Base-by-base conservation (phyloP, 2,797 vertebrate genomes). In the Zenarchopterus dispar region DNA sequence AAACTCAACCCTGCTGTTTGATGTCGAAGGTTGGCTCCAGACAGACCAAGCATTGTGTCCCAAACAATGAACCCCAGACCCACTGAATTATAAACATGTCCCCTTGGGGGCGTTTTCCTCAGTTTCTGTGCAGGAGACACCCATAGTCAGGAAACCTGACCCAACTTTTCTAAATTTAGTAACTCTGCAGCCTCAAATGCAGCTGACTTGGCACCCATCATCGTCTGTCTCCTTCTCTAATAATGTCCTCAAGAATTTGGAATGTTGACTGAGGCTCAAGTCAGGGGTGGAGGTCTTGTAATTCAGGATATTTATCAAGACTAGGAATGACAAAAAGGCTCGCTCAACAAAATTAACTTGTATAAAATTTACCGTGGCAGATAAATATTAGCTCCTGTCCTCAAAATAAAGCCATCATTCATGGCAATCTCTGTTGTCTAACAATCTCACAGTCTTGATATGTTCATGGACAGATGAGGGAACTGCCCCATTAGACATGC, bases 61-160 rank as follows among this genome's bases (percentile, higher is more conserved):
- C 74, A 93, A 94, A 94, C 93, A 94, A 94, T 94, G 89, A 88
- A 86, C 87, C 87, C 90, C 90, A 93, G 93, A 93, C 93, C 89
- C 90, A 90, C 86, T 92, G 86, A 91, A 93, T 91, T 91, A 89
- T 91, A 93, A 92, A 93, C 91, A 93, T 89, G 85, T 92, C 84
- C 90, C 87, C 86, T 88, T 91, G 88, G 91, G 88, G 91, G 89
- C 83, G 87, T 92, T 91, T 93, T 90, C 92, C 88, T 91, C 74
- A 44, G 81, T 90, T 84, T 90, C 85, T 90, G 82, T 78, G 73
- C 70, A 90, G 92, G 91, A 93, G 93, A 94, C 93, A 91, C 91
- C 91, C 90, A 90, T 80, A 84, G 86, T 84, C 93, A 93, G 93
- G 93, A 94, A 94, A 89, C 88, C 75, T 87, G 90, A 89, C 88